Conservation (phyloP, 2,797 vertebrate genomes). For the Clarias laeviceps region DNA sequence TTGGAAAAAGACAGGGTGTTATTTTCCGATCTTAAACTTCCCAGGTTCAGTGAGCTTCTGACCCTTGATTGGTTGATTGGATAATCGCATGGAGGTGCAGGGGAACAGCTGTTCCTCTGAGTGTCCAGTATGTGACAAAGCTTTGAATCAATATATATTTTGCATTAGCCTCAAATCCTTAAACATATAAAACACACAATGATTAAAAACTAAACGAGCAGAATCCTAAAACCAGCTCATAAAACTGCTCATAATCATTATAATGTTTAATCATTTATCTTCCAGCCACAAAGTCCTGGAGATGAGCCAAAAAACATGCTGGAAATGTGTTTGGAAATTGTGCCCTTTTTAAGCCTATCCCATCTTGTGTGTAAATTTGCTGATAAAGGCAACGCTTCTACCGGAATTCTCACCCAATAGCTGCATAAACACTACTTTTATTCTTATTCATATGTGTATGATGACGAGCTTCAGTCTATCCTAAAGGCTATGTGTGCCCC, state of each 20-base stretch:
- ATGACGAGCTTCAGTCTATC: conserved; percentile 20
- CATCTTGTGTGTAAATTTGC: conserved; percentile 30
- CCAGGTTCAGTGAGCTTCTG: neutral
- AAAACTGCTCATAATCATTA: neutral
- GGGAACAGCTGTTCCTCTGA: neutral
- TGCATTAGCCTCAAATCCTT: neutral
- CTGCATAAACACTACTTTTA: conserved; percentile 37
- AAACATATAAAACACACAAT: neutral
- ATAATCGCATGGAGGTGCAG: neutral
- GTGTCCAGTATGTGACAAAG: neutral
- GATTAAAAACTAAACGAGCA: neutral
- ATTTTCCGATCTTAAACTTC: neutral
- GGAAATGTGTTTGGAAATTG: conserved; percentile 7
- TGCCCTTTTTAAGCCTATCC: neutral
- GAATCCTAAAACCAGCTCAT: neutral
- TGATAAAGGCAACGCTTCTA: conserved; percentile 16
- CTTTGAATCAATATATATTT: neutral
- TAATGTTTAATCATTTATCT: neutral
- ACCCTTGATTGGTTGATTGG: neutral
- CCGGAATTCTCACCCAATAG: conserved; percentile 23
- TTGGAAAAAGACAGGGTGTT: neutral
- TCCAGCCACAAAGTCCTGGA: neutral
- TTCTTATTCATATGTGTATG: conserved; percentile 38
- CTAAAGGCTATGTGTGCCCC: conserved; percentile 29
- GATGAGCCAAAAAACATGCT: neutral